phyloP scores from a whole-genome alignment of 2,113 vertebrate genomes.

The Erythrocercus mccallii region DNA sequence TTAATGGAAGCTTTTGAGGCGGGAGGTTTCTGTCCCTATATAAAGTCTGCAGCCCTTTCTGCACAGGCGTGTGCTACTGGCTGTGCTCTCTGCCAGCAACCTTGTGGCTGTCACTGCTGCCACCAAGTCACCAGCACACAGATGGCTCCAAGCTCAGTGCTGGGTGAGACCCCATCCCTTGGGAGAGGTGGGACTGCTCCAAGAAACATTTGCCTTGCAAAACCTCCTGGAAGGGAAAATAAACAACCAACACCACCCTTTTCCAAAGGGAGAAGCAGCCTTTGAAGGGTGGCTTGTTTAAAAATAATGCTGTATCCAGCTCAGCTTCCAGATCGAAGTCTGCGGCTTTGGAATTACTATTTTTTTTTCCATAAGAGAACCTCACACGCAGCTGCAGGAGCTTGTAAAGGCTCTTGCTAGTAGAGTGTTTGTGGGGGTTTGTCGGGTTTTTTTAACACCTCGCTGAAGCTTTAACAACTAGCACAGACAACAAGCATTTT shows the following conservation, averaged over 20 bases:
- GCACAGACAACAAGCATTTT: neutral
- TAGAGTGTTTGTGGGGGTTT: neutral
- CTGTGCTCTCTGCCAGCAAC: neutral
- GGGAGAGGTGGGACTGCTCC: neutral
- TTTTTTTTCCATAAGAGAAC: neutral
- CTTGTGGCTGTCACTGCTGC: neutral
- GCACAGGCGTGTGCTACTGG: accelerated
- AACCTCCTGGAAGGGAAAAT: neutral
- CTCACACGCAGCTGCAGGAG: neutral
- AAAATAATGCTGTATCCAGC: neutral
- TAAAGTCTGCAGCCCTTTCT: neutral
- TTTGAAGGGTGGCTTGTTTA: neutral
- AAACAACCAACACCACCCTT: neutral
- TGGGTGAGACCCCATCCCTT: neutral
- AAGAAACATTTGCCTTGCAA: neutral
- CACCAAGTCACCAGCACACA: accelerated
- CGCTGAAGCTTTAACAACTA: neutral
- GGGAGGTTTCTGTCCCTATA: neutral
- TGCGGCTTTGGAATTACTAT: neutral
- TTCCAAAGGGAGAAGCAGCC: neutral
- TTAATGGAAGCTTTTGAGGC: neutral
- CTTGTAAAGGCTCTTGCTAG: neutral
- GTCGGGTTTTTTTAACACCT: neutral
- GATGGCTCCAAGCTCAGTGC: accelerated
- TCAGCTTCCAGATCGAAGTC: neutral